Percentiles rank a stretch among this genome's conserved stretches.
Conservation (phyloP, 2,797 vertebrate species). For the Craterocephalus amniculus region DNA sequence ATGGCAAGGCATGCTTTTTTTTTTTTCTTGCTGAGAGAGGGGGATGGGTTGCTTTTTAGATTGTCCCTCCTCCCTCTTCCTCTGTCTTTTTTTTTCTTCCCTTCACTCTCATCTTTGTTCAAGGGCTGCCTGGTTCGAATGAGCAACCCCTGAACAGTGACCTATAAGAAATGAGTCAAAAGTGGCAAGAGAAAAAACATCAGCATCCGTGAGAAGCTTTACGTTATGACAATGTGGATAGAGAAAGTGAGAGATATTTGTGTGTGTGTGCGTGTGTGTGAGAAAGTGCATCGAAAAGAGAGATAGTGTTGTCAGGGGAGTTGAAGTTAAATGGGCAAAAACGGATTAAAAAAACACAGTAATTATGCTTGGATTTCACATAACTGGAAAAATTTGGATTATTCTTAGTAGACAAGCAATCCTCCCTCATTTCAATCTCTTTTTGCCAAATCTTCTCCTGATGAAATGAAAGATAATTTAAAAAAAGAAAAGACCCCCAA, state of each 20-base stretch:
- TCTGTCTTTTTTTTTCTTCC: conserved; percentile 67
- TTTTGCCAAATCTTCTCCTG: background rate
- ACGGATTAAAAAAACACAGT: conserved; percentile 11
- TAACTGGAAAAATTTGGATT: background rate
- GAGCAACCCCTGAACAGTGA: conserved; percentile 43
- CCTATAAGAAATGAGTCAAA: conserved; percentile 50
- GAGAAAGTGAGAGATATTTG: background rate
- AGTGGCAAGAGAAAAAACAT: conserved; percentile 24
- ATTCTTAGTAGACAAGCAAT: background rate
- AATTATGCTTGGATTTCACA: conserved; percentile 13
- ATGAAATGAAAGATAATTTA: conserved; percentile 2
- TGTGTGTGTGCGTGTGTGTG: conserved; percentile 13
- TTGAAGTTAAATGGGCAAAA: conserved; percentile 35
- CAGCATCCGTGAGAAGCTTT: conserved; percentile 20
- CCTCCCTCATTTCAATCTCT: background rate
- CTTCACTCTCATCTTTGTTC: conserved; percentile 80
- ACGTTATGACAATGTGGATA: conserved; percentile 20
- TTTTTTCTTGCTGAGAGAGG: conserved; percentile 49
- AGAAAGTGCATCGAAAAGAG: conserved; percentile 41
- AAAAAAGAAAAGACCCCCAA: conserved; percentile 3
- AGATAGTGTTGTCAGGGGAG: conserved; percentile 39
- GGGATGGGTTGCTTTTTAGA: conserved; percentile 75
- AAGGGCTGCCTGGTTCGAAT: conserved; percentile 66
- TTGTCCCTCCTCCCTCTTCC: conserved; percentile 77
- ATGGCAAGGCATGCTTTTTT: conserved; percentile 62